Percentiles rank a stretch among this genome's conserved stretches.
Conservation (phyloP, 2,888 invertebrate species). For the Reticulitermes lucifugus region DNA sequence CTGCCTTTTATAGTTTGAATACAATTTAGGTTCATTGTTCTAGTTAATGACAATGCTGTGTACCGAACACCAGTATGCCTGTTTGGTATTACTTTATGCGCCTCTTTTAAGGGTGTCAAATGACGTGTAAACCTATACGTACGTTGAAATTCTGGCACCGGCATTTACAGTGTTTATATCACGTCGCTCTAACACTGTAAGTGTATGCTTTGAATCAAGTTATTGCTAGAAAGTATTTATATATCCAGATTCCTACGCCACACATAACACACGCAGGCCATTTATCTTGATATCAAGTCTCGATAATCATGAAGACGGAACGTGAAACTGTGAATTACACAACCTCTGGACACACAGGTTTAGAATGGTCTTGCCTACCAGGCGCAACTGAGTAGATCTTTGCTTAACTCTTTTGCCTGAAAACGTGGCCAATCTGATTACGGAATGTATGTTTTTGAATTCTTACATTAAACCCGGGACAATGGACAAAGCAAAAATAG, state of each 20-base stretch:
- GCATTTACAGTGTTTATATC: background rate
- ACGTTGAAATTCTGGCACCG: background rate
- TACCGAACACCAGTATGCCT: background rate
- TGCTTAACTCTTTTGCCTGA: no score
- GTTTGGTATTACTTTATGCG: background rate
- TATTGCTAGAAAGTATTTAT: background rate
- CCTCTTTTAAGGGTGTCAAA: background rate
- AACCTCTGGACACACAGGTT: no score
- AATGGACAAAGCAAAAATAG: no score
- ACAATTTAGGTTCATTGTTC: slow-evolving; percentile 13
- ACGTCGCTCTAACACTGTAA: background rate
- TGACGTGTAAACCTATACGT: background rate
- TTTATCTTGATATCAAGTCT: no score
- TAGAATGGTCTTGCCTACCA: no score
- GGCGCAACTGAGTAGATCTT: no score
- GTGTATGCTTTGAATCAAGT: background rate
- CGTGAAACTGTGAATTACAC: no score
- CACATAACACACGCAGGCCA: background rate
- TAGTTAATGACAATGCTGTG: background rate
- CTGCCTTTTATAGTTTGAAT: slow-evolving; percentile 10
- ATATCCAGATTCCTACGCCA: background rate
- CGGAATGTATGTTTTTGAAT: no score
- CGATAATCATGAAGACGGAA: no score
- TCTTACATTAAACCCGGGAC: no score
- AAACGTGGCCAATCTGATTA: no score